Evolutionary conservation across 2,888 invertebrate genomes (phyloP), one percentile per base, ranked within the genome.

Genomic region (Parasteatoda lunata): DNA sequence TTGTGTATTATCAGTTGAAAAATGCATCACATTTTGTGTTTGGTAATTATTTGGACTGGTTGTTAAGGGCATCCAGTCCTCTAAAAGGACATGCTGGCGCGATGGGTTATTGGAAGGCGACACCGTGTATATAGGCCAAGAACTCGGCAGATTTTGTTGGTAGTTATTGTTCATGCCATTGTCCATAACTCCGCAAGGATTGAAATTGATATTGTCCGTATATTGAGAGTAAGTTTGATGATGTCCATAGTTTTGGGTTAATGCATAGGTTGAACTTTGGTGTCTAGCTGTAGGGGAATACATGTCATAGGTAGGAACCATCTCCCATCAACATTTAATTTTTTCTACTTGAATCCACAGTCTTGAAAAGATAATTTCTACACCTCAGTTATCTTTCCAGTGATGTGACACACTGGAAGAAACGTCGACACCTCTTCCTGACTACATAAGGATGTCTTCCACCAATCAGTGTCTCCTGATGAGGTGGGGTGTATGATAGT

Each of bases 301-400:
- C 83, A 84, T 84, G 51, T 84, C 83, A 15, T 65, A 71, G 9
- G 73, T 54, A 47, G 75, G 77, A 15, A 84, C 77, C 83, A 84
- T 84, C 47, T n/a, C 79, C 30, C 30, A 15, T 6, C 30, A 30
- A 30, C 30, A 30, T 30, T 30, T 30, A 30, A 30, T 30, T 30
- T 30, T 30, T 30, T 30, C 30, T 30, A 30, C 30, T 30, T 30
- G 30, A 30, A 30, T 30, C 30, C 30, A 30, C 30, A 30, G 30
- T 30, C 30, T 30, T 30, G 30, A 30, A 30, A 30, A 30, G 30
- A 30, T 30, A 30, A 30, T 30, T 30, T 30, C 30, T 30, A 30
- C 2, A 30, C 30, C 30, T 30, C 30, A 30, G 30, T 30, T 30
- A 30, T 30, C 30, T 30, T 30, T 30, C 30, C 30, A 30, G 30